These are phyloP conservation scores for Aphodius sticticus DNA, from an alignment of 2,888 invertebrate genomes.

Conservation along the genomic window DNA sequence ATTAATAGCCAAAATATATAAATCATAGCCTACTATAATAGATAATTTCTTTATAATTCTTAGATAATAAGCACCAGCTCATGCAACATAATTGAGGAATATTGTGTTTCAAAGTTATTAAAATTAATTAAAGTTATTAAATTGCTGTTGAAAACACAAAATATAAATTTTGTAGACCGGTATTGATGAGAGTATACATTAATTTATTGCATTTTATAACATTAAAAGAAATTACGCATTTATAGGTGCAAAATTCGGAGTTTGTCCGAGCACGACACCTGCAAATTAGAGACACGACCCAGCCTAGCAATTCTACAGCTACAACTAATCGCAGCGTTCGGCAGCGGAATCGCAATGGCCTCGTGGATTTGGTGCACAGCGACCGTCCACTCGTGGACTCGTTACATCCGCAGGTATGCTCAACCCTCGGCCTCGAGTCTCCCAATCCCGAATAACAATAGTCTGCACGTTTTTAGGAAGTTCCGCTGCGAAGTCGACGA, in stretches of 20 bases:
- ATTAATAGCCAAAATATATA: no score
- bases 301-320: conserved; percentile 84
- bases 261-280: conserved; percentile 61
- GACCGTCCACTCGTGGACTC: conserved; percentile 84
- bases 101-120: no score
- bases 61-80: no score
- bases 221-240: no score
- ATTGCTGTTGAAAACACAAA: no score
- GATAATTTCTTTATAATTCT: no score
- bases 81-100: no score
- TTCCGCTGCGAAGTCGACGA: conserved; percentile 74
- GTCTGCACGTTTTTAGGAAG: conserved; percentile 63
- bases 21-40: no score
- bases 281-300: conserved; percentile 75
- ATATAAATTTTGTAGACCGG: no score
- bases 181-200: no score
- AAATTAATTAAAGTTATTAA: no score
- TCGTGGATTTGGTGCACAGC: conserved; percentile 94
- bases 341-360: conserved; percentile 87
- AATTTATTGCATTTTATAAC: no score
- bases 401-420: conserved; percentile 80
- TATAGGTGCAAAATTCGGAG: conserved; percentile 61
- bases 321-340: conserved; percentile 83
- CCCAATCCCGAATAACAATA: conserved; percentile 11
- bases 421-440: conserved; percentile 29